phyloP scores from a whole-genome alignment of 2,797 vertebrate genomes.

The Valencia hispanica region DNA sequence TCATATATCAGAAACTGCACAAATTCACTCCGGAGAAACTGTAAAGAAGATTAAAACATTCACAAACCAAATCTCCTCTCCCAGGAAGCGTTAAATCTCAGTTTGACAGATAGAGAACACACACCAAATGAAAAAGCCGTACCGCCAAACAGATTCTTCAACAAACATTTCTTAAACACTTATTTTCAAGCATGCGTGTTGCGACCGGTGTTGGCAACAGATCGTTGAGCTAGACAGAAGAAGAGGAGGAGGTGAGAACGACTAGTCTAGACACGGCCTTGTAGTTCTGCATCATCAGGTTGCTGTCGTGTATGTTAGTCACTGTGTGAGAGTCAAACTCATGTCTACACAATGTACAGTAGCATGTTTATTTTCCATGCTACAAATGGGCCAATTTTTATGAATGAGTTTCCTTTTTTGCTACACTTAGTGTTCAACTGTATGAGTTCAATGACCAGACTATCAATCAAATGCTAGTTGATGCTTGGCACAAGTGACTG shows the following conservation, averaged over 20 bases:
- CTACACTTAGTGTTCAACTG: neutral
- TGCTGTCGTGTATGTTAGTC: constrained; percentile 47
- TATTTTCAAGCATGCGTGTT: constrained; percentile 18
- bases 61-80: neutral
- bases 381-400: constrained; percentile 8
- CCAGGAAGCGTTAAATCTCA: constrained; percentile 9
- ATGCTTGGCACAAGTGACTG: neutral
- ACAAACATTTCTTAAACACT: constrained; percentile 36
- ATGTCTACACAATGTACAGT: constrained; percentile 34
- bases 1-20: neutral
- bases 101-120: constrained; percentile 7
- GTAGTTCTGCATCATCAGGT: constrained; percentile 46
- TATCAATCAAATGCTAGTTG: neutral
- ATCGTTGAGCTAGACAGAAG: constrained; percentile 60
- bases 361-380: constrained; percentile 28
- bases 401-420: constrained; percentile 26
- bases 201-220: constrained; percentile 33
- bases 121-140: constrained; percentile 15
- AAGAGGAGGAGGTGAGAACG: constrained; percentile 69
- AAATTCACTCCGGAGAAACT: neutral
- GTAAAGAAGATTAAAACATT: constrained; percentile 2
- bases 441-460: neutral
- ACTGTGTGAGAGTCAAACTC: constrained; percentile 13
- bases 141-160: constrained; percentile 19
- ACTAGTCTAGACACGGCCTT: constrained; percentile 61